These are phyloP conservation scores for Onychomys torridus DNA, from an alignment of 2,797 vertebrate species.

Conservation along the genomic window DNA sequence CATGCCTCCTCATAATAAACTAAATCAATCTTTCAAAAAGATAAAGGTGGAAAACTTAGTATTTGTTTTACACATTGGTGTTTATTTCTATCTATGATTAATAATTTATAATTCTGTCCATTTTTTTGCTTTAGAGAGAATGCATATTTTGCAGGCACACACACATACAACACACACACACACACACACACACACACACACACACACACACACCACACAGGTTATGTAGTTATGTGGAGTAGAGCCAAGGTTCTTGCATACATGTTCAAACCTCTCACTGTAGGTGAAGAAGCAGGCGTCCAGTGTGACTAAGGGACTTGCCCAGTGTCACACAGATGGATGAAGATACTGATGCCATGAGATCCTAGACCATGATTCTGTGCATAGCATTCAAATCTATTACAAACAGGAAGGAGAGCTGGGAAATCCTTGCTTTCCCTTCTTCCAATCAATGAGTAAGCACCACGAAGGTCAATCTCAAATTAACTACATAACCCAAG, in stretches of 20 bases:
- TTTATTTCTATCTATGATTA: background rate
- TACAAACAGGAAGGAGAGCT: background rate
- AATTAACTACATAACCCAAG: slow-evolving; percentile 67
- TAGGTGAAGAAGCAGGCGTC: background rate
- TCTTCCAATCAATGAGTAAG: slow-evolving; percentile 13
- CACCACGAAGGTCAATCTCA: slow-evolving; percentile 49
- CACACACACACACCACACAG: too few species aligned
- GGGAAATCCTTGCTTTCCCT: background rate
- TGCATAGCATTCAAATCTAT: slow-evolving; percentile 19
- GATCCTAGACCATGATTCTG: background rate
- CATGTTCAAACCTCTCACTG: background rate
- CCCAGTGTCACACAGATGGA: background rate
- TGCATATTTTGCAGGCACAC: background rate
- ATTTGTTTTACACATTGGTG: background rate
- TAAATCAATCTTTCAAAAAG: background rate
- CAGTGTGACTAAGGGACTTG: background rate
- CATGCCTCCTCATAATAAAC: background rate
- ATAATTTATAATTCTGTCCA: background rate
- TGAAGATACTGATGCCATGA: background rate
- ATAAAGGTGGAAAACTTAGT: background rate
- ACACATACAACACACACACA: accelerated
- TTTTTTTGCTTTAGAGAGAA: background rate
- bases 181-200: too few species aligned
- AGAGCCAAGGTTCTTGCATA: too few species aligned
- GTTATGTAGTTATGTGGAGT: too few species aligned